phyloP scores from a whole-genome alignment of 2,113 vertebrate species.

The Aptenodytes patagonicus region DNA sequence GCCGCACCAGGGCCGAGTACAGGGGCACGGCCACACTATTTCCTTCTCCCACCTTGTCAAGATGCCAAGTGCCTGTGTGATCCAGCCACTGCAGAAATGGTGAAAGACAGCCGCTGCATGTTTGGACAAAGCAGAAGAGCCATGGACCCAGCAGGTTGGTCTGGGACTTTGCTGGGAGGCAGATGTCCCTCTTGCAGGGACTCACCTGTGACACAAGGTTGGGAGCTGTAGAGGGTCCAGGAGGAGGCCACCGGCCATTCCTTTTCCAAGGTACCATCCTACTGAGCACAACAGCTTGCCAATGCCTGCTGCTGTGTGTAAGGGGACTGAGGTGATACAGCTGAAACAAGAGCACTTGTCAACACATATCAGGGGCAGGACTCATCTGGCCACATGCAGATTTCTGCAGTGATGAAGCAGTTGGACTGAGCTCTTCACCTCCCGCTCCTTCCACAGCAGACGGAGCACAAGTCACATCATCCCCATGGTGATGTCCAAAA shows the following conservation, averaged over 20 bases:
- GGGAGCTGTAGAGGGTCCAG: neutral
- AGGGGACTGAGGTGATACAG: neutral
- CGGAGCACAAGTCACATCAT: neutral
- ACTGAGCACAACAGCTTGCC: neutral
- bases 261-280: neutral
- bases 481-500: neutral
- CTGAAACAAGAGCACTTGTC: neutral
- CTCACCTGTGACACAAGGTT: neutral
- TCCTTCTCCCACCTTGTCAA: neutral
- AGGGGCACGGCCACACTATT: too few species aligned
- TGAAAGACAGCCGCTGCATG: accelerated
- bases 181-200: neutral
- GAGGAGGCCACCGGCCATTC: neutral
- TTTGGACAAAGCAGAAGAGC: neutral
- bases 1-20: too few species aligned
- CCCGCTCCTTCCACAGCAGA: neutral
- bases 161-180: neutral
- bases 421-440: neutral
- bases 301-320: neutral
- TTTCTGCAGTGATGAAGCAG: neutral
- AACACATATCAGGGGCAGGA: neutral
- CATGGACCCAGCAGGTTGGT: neutral
- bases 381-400: neutral
- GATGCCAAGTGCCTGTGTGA: neutral
- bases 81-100: neutral